Base-by-base conservation (phyloP, 2,797 vertebrate species). In the Phalloptychus januarius region DNA sequence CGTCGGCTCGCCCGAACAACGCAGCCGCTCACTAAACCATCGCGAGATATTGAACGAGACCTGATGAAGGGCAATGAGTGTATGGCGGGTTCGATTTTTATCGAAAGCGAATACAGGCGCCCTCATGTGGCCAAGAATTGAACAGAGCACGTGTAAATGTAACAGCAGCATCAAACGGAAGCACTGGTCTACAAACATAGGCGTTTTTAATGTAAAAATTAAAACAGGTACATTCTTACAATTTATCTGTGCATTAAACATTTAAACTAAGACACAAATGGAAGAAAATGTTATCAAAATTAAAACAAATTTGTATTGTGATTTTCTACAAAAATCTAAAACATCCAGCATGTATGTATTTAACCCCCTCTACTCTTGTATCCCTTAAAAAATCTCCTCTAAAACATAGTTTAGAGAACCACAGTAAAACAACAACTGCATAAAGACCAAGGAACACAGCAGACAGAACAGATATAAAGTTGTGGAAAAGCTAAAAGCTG, bases 1-100 rank as follows among this genome's bases (percentile, higher is more conserved):
- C 91, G 92, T 92, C 93, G 89, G 88, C 89, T 92, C 94, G 90
- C 94, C 93, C 87, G 91, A 94, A 94, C 95, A 94, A 95, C 95
- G 92, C 91, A 92, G 93, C 92, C 87, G 90, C 85, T 88, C 71
- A 0, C 72, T 70, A 91, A 91, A 92, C 2, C 81, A 90, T 91
- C 92, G 92, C 92, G 92, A 94, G 90, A 93, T 73, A 15, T 31
- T 86, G 50, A 16, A 23, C 2, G 23, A 44, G 54, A 65, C 38
- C n/a, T 70, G 69, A 46, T 45, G 52, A 58, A 72, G 16, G 50
- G 61, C 28, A 50, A 56, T 1, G 50, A 80, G 74, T 72, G 46
- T 67, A 44, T n/a, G 40, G 38, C 7, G 13, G 42, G 67, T 28
- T 28, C 25, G 65, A 31, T 78, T 79, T 67, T 79, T 86, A 83